Evolutionary conservation across 2,888 invertebrate species (phyloP).

Genomic region (Galerucella calmariensis): DNA sequence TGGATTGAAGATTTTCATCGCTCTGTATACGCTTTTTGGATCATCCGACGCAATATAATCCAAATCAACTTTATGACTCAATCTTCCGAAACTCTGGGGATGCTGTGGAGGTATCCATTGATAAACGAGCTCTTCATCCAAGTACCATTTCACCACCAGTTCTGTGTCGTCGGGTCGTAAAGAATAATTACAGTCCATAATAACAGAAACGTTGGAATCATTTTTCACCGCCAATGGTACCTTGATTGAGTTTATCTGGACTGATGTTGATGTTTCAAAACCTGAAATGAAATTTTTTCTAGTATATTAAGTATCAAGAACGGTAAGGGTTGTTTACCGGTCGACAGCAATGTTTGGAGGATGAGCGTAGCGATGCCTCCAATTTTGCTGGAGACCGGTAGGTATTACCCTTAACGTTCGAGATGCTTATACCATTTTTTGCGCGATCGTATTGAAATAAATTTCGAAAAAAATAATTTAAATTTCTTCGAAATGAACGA

Average conservation of each 20-base stretch:
- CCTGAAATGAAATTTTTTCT: slow-evolving; percentile 43
- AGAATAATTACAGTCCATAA: slow-evolving; percentile 79
- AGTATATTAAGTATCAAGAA: too few species aligned
- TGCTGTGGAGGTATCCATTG: slow-evolving; percentile 81
- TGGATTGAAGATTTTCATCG: slow-evolving; percentile 75
- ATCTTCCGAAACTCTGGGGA: slow-evolving; percentile 73
- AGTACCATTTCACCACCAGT: slow-evolving; percentile 78
- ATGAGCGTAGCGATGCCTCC: too few species aligned
- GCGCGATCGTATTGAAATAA: too few species aligned
- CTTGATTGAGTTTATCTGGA: slow-evolving; percentile 63
- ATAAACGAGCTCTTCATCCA: slow-evolving; percentile 77
- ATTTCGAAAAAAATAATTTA: too few species aligned
- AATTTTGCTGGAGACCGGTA: too few species aligned
- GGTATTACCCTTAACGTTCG: too few species aligned
- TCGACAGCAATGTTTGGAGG: too few species aligned
- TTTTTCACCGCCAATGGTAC: slow-evolving; percentile 63
- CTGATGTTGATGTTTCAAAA: slow-evolving; percentile 6
- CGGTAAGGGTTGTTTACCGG: too few species aligned
- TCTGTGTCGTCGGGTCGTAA: slow-evolving; percentile 73
- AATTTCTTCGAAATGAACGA: too few species aligned
- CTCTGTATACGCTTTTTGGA: slow-evolving; percentile 76
- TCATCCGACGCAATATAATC: slow-evolving; percentile 74
- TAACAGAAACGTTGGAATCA: slow-evolving; percentile 64
- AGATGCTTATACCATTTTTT: too few species aligned
- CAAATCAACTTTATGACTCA: slow-evolving; percentile 71